Evolutionary conservation across 2,113 vertebrate genomes (phyloP), one percentile per base, ranked within the genome.

Genomic region (Ptychochromis oligacanthus): DNA sequence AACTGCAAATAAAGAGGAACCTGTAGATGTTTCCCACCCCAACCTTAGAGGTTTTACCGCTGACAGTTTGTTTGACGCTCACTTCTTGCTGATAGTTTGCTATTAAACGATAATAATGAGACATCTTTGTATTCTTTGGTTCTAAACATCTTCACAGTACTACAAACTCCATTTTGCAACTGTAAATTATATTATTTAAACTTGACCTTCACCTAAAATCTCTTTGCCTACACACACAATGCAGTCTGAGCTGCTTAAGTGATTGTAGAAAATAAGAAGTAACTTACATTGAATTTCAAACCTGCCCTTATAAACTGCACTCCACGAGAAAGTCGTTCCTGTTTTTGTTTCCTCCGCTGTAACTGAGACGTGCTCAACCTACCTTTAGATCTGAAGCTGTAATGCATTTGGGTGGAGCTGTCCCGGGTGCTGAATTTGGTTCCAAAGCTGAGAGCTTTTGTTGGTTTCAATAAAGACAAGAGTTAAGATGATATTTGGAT

Each of bases 351-450:
- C 36, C 4, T 15, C 2, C 11, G 13, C 24, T 12, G 3, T 70
- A 62, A 62, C 5, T 46, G 54, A 78, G 28, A 67, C 22, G 20
- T 2, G 12, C 18, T 56, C 34, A 75, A 57, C 26, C 15, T 75
- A 13, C 20, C 13, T 65, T 84, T 61, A 34, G 31, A 64, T 52
- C 2, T 56, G 11, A 26, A 26, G 22, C 15, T 46, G 40, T 7
- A 18, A 15, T 11, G 4, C 13, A 18, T 18, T 40, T 28, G 0
- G 76, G 3, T 85, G 43, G 70, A 90, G 85, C 90, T 89, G 67
- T 90, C 88, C 83, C 22, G 75, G 88, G 84, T 91, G 80, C 88
- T 90, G 90, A 82, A 88, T 38, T 59, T 56, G 40, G 0, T 49
- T 80, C 13, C 38, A 61, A 40, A 49, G 54, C 75, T 31, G 43